Base-by-base conservation (phyloP, 2,113 vertebrate species). In the Indicator maculatus region DNA sequence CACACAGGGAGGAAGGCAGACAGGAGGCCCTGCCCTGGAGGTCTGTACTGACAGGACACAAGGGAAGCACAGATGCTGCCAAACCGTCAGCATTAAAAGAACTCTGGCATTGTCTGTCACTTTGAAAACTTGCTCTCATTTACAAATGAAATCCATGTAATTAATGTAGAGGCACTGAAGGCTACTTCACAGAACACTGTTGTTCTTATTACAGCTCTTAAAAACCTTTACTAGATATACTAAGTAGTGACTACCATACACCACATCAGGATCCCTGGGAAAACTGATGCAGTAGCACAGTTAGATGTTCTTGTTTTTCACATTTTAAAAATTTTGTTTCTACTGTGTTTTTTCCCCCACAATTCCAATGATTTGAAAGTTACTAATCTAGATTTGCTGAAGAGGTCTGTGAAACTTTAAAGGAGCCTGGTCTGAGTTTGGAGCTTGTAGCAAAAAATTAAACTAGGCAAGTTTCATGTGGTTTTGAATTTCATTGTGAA, bases 301-400 rank as follows among this genome's bases (percentile, higher is more conserved):
- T 93, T 95, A 94, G 91, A 95, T 92, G 72, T 78, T 94, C 92
- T 96, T 96, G 93, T 96, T 97, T 89, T 96, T 96, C 65, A 19
- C 18, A 21, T 73, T 64, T 83, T 30, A 60, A 33, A 86, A 50
- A 50, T 50, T 20, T 50, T 50, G 18, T 23, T 23, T 10, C 20
- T 50, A 64, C 88, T 94, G 86, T 72, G 9, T 55, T 83, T 61
- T 60, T 89, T 44, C 59, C 19, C 97, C 96, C 84, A 93, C 89
- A 95, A 93, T 96, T 93, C 84, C 91, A 92, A 97, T 95, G 79
- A 77, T 94, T 97, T 93, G 88, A 88, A 86, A 86, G 79, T 83
- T 85, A 86, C 78, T 93, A 86, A 93, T 83, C 75, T 80, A 78
- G 56, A 74, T 94, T 88, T 91, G n/a, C 85, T 75, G 61, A 72